phyloP scores from a whole-genome alignment of 2,797 vertebrate genomes.

The Hybognathus amarus region DNA sequence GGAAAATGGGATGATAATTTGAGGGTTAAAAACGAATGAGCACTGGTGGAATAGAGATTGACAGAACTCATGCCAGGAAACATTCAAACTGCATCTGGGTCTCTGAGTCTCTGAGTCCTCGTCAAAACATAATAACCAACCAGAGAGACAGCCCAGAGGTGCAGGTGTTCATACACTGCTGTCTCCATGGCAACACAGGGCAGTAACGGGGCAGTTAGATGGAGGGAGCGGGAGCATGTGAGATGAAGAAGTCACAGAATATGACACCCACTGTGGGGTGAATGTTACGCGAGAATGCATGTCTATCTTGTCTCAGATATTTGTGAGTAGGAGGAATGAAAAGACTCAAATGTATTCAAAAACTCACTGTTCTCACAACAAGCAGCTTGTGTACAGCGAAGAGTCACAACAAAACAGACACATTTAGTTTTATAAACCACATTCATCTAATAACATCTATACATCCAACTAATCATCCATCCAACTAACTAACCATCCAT shows the following conservation, averaged over 20 bases:
- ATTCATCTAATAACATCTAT: too few relatives aligned
- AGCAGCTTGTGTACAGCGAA: background rate
- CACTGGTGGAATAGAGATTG: background rate
- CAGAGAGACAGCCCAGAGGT: background rate
- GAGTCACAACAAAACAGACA: background rate
- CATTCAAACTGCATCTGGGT: background rate
- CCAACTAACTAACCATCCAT: background rate
- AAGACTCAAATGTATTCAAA: constrained; percentile 2
- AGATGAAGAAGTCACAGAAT: background rate
- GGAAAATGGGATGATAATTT: background rate
- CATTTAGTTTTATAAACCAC: background rate
- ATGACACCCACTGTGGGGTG: constrained; percentile 5
- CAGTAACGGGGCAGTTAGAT: constrained; percentile 38
- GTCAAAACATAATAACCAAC: background rate
- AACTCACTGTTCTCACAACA: constrained; percentile 3
- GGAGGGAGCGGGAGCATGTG: background rate
- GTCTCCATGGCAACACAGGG: constrained; percentile 43
- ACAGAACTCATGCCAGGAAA: constrained; percentile 12
- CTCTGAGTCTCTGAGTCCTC: background rate
- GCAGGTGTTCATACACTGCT: background rate
- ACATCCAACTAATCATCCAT: rapidly evolving
- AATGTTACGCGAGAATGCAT: background rate
- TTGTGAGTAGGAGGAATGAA: background rate
- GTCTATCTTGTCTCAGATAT: constrained; percentile 23
- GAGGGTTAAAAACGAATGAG: background rate